phyloP scores from a whole-genome alignment of 2,113 vertebrate species.

The Ptyas mucosa region DNA sequence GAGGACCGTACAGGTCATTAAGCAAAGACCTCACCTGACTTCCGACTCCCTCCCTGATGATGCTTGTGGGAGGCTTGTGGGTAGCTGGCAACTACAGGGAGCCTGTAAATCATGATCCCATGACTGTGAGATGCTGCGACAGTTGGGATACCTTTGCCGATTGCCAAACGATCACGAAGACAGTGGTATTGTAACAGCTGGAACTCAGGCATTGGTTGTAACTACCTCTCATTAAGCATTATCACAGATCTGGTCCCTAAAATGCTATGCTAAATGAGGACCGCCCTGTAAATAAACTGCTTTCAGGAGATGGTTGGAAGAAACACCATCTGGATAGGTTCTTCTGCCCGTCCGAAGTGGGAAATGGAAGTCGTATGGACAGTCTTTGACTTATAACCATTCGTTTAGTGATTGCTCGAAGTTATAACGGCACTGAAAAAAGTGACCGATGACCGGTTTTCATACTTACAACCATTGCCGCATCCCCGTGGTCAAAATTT shows the following conservation, averaged over 20 bases:
- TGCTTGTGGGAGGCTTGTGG: not conserved
- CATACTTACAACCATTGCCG: not conserved
- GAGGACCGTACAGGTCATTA: not conserved
- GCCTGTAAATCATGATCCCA: not conserved
- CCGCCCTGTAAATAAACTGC: not conserved
- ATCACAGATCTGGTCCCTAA: not conserved
- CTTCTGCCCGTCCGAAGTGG: not conserved
- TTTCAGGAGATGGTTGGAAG: not conserved
- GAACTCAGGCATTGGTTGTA: not conserved
- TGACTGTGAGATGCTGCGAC: not conserved
- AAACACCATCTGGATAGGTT: not conserved
- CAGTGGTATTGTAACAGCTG: not conserved
- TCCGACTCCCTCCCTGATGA: not conserved
- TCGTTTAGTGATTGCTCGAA: too few species aligned
- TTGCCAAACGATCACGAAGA: not conserved
- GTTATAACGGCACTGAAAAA: too few species aligned
- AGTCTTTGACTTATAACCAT: too few species aligned
- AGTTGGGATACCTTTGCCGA: not conserved
- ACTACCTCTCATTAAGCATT: not conserved
- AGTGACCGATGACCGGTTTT: too few species aligned
- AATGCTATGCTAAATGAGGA: not conserved
- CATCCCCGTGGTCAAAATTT: not conserved
- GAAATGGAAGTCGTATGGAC: not conserved
- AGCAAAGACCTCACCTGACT: not conserved
- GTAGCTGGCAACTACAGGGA: too few species aligned